Evolutionary conservation across 2,113 vertebrate genomes (phyloP).

Genomic region (Triplophysa siluroides): DNA sequence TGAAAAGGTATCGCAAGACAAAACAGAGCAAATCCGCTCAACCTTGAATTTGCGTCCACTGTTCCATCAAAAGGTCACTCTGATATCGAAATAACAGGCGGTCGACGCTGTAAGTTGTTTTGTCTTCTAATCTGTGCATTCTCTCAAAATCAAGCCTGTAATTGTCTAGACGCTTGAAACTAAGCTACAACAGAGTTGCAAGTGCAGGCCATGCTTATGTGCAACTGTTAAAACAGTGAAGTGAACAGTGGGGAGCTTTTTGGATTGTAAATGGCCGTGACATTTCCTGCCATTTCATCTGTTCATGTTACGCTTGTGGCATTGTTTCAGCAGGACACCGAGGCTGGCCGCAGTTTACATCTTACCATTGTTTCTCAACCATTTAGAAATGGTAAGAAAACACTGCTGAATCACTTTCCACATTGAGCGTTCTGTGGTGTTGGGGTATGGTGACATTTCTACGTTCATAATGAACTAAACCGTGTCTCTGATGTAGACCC

Average conservation of each 20-base stretch:
- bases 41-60: slow-evolving; percentile 16
- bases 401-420: not conserved
- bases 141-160: slow-evolving; percentile 7
- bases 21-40: not conserved
- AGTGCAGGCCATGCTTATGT: not conserved
- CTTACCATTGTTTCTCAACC: slow-evolving; percentile 12
- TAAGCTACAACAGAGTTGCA: slow-evolving; percentile 5
- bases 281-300: not conserved
- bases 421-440: slow-evolving; percentile 1
- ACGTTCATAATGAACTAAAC: not conserved
- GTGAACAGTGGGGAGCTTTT: not conserved
- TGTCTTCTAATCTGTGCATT: not conserved
- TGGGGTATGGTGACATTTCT: slow-evolving; percentile 1
- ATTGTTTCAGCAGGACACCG: not conserved
- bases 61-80: slow-evolving; percentile 17
- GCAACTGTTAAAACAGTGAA: not conserved
- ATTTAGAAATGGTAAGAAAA: not conserved
- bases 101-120: not conserved
- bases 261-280: not conserved
- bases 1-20: slow-evolving; percentile 19
- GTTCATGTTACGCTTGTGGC: not conserved
- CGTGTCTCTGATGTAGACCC: not conserved
- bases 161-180: slow-evolving; percentile 9
- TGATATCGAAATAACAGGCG: slow-evolving; percentile 6
- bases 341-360: slow-evolving; percentile 17